Base-by-base conservation (phyloP, 2,888 invertebrate genomes). In the Drosophila meridionalis region DNA sequence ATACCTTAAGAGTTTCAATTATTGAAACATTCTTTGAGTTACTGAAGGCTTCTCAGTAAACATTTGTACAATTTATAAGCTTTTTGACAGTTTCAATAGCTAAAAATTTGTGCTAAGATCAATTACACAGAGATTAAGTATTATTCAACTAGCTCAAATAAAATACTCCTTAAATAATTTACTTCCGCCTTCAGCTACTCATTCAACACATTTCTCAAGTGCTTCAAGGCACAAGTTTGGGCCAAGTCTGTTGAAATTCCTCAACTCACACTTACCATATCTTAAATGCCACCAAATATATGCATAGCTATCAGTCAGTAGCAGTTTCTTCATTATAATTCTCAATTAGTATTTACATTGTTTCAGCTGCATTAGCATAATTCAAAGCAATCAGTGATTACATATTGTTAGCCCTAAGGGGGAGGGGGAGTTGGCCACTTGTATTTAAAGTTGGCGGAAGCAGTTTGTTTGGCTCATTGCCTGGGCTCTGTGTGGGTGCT, bases 371-470 rank as follows among this genome's bases (percentile, higher is more conserved):
- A 57, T 38, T 26, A 30, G 47, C 59, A 48, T 55, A 36, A 36
- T 4, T 12, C 26, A 12, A 28, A n/a, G n/a, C 28, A 59, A 38
- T 38, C 12, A 11, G 2, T 20, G 47, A 38, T 38, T 47, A 26
- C 36, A 47, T 36, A 28, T 20, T 47, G n/a, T 7, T 2, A 9
- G 26, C 26, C 12, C 26, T 28, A 14, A 11, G 47, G 34, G 40
- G 58, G 20, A 20, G 34, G 50, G 14, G 38, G 50, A n/a, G 20
- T 34, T 34, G 20, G 1, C 12, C 9, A 12, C 20, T 34, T 8
- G 32, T 26, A 14, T 9, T 32, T 30, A 8, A 36, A 48, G 26
- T 32, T 48, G n/a, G 69, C 75, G 76, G 76, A 76, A 76, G 80
- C 69, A 57, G 30, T 34, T 40, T 38, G 61, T 42, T 40, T 26